Conservation (phyloP, 92 coral and sea anemone genomes). For the Chrysogorgia sp. region DNA sequence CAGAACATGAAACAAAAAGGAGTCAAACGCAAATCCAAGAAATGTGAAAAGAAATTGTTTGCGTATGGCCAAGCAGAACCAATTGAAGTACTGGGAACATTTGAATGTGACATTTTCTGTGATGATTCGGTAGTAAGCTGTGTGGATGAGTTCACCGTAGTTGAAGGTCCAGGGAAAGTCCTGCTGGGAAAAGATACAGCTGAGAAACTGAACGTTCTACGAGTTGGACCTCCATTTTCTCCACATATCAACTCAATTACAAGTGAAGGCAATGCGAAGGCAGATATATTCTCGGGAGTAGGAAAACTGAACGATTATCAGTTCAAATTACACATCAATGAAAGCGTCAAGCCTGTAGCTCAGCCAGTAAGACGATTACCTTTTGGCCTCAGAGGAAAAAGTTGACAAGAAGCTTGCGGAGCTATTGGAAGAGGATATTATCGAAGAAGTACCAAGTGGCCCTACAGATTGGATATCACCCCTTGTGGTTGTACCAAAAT, state of each 20-base stretch:
- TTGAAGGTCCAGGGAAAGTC: slow-evolving; percentile 44
- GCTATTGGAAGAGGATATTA: slow-evolving; percentile 26
- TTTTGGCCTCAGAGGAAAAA: slow-evolving; percentile 42
- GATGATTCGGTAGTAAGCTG: slow-evolving; percentile 10
- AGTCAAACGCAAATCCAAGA: slow-evolving; percentile 33
- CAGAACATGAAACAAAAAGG: slow-evolving; percentile 19
- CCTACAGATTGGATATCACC: slow-evolving; percentile 50
- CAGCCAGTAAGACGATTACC: slow-evolving; percentile 16
- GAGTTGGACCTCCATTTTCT: slow-evolving; percentile 52
- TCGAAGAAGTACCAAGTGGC: slow-evolving; percentile 27
- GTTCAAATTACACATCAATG: slow-evolving; percentile 26
- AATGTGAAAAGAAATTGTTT: slow-evolving; percentile 20
- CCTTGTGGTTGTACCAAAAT: slow-evolving; percentile 50
- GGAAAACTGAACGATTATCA: slow-evolving; percentile 45
- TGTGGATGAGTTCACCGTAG: slow-evolving; percentile 52
- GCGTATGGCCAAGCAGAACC: slow-evolving; percentile 28
- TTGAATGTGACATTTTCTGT: slow-evolving; percentile 30
- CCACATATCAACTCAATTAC: slow-evolving; percentile 39
- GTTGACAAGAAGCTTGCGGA: slow-evolving; percentile 45
- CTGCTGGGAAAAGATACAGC: slow-evolving; percentile 55
- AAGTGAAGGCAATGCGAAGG: slow-evolving; percentile 28
- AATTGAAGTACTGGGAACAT: slow-evolving; percentile 28
- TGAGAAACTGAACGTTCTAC: slow-evolving; percentile 40
- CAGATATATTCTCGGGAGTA: slow-evolving; percentile 35
- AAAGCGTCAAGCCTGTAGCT: slow-evolving; percentile 26